Conservation (phyloP, 2,888 invertebrate species). For the Leuctra nigra region DNA sequence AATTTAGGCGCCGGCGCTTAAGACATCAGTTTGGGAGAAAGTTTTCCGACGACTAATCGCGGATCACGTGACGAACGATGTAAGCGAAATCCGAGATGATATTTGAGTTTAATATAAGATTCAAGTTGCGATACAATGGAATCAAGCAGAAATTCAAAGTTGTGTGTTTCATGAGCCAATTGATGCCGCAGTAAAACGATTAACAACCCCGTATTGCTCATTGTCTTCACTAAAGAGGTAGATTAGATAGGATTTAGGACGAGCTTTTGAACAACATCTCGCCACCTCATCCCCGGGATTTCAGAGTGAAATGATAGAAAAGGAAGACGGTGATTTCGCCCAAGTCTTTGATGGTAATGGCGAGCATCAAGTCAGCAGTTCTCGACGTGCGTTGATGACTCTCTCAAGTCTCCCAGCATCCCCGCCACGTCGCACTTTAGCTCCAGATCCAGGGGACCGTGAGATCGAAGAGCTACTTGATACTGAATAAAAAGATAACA, state of each 20-base stretch:
- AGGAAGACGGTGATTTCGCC: neutral
- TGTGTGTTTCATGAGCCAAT: too few species aligned
- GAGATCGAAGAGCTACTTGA: too few species aligned
- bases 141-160: neutral
- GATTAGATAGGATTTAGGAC: neutral
- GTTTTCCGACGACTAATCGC: too few species aligned
- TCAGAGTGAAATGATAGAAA: neutral
- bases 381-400: neutral
- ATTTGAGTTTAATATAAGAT: neutral
- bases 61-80: too few species aligned
- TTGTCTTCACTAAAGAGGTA: conserved; percentile 1
- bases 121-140: conserved; percentile 6
- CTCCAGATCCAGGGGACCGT: too few species aligned
- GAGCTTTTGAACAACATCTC: neutral
- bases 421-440: too few species aligned
- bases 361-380: neutral
- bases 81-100: neutral
- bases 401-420: too few species aligned
- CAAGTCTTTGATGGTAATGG: neutral
- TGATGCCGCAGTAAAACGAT: conserved; percentile 3
- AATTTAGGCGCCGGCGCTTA: neutral
- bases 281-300: too few species aligned
- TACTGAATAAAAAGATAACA: too few species aligned
- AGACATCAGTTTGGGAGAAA: conserved; percentile 1
- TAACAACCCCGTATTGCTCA: conserved; percentile 3